Evolutionary conservation across 1,140 invertebrate genomes (phyloP).

Genomic region (Conus ventricosus): DNA sequence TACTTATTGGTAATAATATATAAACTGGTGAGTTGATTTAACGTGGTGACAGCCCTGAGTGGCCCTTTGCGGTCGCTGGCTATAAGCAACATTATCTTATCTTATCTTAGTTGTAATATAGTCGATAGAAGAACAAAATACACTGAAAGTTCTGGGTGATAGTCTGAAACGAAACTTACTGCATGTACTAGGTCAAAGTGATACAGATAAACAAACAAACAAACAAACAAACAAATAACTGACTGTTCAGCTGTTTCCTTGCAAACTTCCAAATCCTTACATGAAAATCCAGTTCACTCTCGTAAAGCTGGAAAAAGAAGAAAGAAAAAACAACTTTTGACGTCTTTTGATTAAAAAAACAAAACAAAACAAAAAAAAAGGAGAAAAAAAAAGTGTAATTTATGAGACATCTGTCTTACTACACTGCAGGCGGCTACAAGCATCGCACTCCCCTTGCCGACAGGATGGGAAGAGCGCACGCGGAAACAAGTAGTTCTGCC

Average conservation of each 20-base stretch:
- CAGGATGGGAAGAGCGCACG: background rate
- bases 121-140: too few species aligned
- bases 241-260: background rate
- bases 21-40: too few species aligned
- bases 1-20: too few species aligned
- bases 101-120: too few species aligned
- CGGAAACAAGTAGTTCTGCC: background rate
- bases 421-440: background rate
- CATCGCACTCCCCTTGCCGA: background rate
- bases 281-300: background rate
- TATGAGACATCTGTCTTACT: conserved; percentile 6
- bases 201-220: background rate
- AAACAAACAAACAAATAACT: background rate
- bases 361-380: background rate
- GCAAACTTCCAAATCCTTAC: background rate
- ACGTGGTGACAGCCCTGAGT: too few species aligned
- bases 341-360: background rate
- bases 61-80: too few species aligned
- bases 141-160: too few species aligned
- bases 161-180: too few species aligned
- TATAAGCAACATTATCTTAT: too few species aligned
- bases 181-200: too few species aligned
- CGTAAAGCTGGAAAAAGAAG: background rate
- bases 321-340: background rate
- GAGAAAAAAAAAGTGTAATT: background rate